Evolutionary conservation across 2,888 invertebrate species (phyloP).

Genomic region (Rotaria socialis): DNA sequence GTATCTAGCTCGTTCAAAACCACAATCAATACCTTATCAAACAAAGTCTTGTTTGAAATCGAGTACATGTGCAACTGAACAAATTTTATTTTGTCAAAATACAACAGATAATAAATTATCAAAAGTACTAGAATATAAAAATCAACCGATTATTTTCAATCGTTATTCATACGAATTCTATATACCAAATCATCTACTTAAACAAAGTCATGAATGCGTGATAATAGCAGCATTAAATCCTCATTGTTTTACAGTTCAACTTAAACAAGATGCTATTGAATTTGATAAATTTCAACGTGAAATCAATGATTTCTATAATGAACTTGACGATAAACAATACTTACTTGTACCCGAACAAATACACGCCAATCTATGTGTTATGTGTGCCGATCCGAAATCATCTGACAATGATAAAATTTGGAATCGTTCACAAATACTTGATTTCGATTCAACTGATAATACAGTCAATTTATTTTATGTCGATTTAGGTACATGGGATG

Average conservation of each 20-base stretch:
- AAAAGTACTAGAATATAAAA: neutral
- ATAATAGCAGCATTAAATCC: neutral
- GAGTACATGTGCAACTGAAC: neutral
- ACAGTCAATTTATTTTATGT: neutral
- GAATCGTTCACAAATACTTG: conserved; percentile 11
- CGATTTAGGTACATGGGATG: neutral
- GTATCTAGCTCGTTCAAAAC: neutral
- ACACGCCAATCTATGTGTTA: neutral
- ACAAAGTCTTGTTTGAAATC: neutral
- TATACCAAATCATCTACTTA: neutral
- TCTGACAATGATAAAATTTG: neutral
- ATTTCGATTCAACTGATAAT: neutral
- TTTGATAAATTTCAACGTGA: conserved; percentile 7
- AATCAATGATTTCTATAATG: neutral
- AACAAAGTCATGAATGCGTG: neutral
- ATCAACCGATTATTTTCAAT: neutral
- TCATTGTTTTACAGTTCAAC: neutral
- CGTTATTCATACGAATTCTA: neutral
- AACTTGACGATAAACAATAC: neutral
- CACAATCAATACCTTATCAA: neutral
- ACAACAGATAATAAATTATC: neutral
- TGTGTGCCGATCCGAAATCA: neutral
- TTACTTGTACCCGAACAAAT: neutral
- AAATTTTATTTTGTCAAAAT: neutral
- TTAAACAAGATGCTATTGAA: neutral